Evolutionary conservation across 2,888 invertebrate species (phyloP), one percentile per base, ranked within the genome.

Genomic region (Eupithecia subumbrata): DNA sequence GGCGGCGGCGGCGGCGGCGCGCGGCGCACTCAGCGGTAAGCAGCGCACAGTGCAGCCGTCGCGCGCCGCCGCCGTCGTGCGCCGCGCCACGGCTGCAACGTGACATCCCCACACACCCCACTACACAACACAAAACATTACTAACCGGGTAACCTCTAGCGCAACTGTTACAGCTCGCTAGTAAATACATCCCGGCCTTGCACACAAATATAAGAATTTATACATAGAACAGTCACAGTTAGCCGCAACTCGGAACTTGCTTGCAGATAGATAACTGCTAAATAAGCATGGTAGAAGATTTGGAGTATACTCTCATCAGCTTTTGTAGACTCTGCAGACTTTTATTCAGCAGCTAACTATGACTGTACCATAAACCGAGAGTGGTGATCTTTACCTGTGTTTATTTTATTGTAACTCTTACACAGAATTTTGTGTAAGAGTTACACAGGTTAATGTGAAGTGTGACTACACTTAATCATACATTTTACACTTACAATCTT

Each of bases 1-100:
- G 86, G 85, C 83, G 85, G 89, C 88, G 85, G 82, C 83, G 86
- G 85, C 83, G 86, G 85, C 86, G 83, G 83, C 84, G 79, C 82
- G 80, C 81, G 82, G 81, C 85, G 81, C 78, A 71, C 78, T 77
- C 81, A 78, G 72, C 80, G 82, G 86, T 85, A 85, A 85, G 86
- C 79, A 83, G 77, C 78, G 84, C 84, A 83, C 82, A 81, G 83
- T 78, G 81, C 83, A 80, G 82, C 81, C 80, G 76, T 78, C 76
- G 76, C 72, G 73, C 73, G 71, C 60, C 79, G 70, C 71, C 76
- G 70, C 76, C 68, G 76, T 71, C 68, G 52, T 73, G 60, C 63
- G 60, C 69, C 70, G 72, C 76, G 67, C 76, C 69, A 69, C 76
- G 74, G 72, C 71, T 74, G 74, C 73, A 45, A 30, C 67, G 37